Conservation (phyloP, 1,140 invertebrate species). For the Brachionus koreanus region DNA sequence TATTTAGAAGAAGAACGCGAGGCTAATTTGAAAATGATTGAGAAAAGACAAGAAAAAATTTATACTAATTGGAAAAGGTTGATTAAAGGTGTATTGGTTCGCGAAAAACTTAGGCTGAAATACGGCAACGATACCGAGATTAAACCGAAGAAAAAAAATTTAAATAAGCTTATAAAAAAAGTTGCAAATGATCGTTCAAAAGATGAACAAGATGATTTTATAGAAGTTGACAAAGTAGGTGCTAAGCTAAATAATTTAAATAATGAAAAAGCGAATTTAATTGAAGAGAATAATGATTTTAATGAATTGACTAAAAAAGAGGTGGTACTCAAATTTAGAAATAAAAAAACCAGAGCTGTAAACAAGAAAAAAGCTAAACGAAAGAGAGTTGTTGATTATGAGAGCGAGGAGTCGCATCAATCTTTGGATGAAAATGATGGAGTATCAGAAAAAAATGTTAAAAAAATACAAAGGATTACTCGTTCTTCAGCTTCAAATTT, state of each 20-base stretch:
- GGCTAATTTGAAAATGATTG: neutral
- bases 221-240: slow-evolving; percentile 18
- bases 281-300: neutral
- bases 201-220: neutral
- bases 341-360: neutral
- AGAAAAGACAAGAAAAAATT: slow-evolving; percentile 75
- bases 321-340: neutral
- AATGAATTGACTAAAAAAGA: neutral
- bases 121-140: slow-evolving; percentile 59
- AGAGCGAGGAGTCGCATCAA: neutral
- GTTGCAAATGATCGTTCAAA: neutral
- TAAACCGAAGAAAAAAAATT: neutral
- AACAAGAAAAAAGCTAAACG: neutral
- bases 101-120: slow-evolving; percentile 71
- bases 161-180: neutral
- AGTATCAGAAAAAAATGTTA: neutral
- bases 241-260: neutral
- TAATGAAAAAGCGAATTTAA: neutral
- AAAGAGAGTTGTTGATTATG: neutral
- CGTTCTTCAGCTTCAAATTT: neutral
- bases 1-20: slow-evolving; percentile 15
- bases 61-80: slow-evolving; percentile 83
- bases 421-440: neutral
- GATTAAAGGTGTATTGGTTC: slow-evolving; percentile 78
- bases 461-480: neutral